Conservation (phyloP, 2,888 invertebrate genomes). For the Watsonalla binaria region DNA sequence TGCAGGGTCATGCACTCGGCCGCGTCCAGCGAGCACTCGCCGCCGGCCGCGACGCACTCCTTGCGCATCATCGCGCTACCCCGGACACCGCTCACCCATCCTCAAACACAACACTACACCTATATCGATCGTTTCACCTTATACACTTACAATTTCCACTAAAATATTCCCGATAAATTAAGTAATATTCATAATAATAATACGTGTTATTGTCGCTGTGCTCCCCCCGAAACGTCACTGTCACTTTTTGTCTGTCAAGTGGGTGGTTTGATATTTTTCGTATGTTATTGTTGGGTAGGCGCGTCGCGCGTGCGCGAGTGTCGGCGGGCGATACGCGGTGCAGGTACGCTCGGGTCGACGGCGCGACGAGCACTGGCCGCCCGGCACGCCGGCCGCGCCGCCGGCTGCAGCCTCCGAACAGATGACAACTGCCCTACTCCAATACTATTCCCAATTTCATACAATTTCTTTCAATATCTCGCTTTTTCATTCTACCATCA, state of each 20-base stretch:
- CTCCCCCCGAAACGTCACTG: constrained; percentile 69
- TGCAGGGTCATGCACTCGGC: constrained; percentile 86
- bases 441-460: constrained; percentile 37
- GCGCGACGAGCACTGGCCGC: constrained; percentile 52
- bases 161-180: constrained; percentile 16
- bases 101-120: constrained; percentile 38
- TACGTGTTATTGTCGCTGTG: constrained; percentile 52
- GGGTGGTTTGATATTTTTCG: constrained; percentile 50
- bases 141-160: constrained; percentile 39
- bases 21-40: constrained; percentile 62
- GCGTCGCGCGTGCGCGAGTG: constrained; percentile 63
- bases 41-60: constrained; percentile 44
- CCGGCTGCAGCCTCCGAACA: constrained; percentile 19
- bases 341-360: constrained; percentile 32
- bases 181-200: constrained; percentile 31
- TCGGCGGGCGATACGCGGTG: constrained; percentile 20
- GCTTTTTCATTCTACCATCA: too few relatives aligned
- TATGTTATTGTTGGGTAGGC: constrained; percentile 34
- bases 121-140: constrained; percentile 37
- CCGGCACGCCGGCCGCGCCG: constrained; percentile 11
- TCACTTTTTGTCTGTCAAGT: constrained; percentile 56
- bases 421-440: constrained; percentile 32
- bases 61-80: constrained; percentile 69
- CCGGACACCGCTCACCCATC: constrained; percentile 47
- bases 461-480: background rate